phyloP scores from a whole-genome alignment of 2,888 invertebrate species.

The Cerceris rybyensis region DNA sequence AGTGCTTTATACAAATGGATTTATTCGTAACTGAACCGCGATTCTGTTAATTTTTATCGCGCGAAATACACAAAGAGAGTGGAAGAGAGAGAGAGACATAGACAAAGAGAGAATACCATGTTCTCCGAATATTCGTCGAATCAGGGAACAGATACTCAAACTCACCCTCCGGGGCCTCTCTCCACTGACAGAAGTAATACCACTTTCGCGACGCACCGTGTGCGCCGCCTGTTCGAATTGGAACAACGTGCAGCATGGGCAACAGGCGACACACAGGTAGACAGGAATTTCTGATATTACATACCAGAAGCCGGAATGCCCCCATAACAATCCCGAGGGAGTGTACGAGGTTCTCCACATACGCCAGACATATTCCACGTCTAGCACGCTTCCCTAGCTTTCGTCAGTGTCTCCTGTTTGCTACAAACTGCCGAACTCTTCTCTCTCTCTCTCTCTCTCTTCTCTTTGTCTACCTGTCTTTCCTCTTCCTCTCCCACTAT shows the following conservation, averaged over 20 bases:
- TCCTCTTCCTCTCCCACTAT: not conserved
- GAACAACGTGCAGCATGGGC: slow-evolving; percentile 61
- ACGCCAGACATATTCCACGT: slow-evolving; percentile 66
- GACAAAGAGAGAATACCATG: slow-evolving; percentile 33
- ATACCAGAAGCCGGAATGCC: slow-evolving; percentile 76
- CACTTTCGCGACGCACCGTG: slow-evolving; percentile 61
- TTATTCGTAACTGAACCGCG: not conserved
- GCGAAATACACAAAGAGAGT: slow-evolving; percentile 26
- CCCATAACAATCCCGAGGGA: slow-evolving; percentile 71
- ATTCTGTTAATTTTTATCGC: slow-evolving; percentile 45
- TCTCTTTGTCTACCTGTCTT: not conserved
- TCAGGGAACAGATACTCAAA: slow-evolving; percentile 28
- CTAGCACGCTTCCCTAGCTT: slow-evolving; percentile 57
- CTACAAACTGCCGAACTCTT: slow-evolving; percentile 55
- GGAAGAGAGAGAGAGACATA: not conserved
- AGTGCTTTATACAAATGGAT: too few relatives aligned
- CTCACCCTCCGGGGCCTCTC: slow-evolving; percentile 39
- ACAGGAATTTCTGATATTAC: slow-evolving; percentile 78
- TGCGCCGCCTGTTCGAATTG: slow-evolving; percentile 61
- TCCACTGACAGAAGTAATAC: slow-evolving; percentile 61
- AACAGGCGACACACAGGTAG: slow-evolving; percentile 74
- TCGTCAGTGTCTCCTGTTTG: slow-evolving; percentile 54
- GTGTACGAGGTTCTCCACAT: slow-evolving; percentile 67
- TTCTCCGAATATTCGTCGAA: slow-evolving; percentile 53
- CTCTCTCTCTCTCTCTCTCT: slow-evolving; percentile 36